Evolutionary conservation across 2,113 vertebrate genomes (phyloP), one percentile per base, ranked within the genome.

Genomic region (Corythoichthys haematopterus): DNA sequence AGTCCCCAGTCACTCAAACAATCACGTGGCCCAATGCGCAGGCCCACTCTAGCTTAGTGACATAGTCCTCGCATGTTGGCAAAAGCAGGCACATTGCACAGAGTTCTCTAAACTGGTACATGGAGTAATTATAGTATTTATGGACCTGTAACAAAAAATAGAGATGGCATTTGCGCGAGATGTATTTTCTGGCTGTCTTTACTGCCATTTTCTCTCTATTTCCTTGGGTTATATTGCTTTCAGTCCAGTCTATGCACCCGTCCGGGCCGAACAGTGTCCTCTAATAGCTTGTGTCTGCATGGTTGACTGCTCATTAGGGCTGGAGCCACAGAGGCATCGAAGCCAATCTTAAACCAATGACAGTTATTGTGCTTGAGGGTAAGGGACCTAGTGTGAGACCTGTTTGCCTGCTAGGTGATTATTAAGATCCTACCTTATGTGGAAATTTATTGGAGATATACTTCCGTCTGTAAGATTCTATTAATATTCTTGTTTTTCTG

Each of bases 11-110:
- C 77, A 68, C 80, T 78, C 79, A 65, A 64, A 52, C 68, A 66
- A 78, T 89, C 90, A 87, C 81, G 81, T 89, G 86, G 80, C 78
- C 59, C 46, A 65, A 65, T 70, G 75, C 55, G 37, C 52, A 37
- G 46, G 48, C 58, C 14, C 10, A 20, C 59, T 73, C 43, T 28
- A 58, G 70, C 73, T 70, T 72, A 68, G 68, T 55, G 72, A 66
- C 50, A 47, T 69, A 69, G 69, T 47, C 43, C 12, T 37, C 65
- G 51, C 15, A 2, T 47, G 28, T 57, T 50, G 50, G 48, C 37
- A 69, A 62, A 51, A 35, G 56, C 12, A 64, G 38, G 52, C 65
- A 20, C 53, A 66, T 37, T 15, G 7, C 7, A 38, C 52, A 46
- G 51, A 4, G 15, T 71, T 35, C 14, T 48, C 16, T 61, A 48